Conservation (phyloP, 2,113 vertebrate species). For the Ardeotis arabs region DNA sequence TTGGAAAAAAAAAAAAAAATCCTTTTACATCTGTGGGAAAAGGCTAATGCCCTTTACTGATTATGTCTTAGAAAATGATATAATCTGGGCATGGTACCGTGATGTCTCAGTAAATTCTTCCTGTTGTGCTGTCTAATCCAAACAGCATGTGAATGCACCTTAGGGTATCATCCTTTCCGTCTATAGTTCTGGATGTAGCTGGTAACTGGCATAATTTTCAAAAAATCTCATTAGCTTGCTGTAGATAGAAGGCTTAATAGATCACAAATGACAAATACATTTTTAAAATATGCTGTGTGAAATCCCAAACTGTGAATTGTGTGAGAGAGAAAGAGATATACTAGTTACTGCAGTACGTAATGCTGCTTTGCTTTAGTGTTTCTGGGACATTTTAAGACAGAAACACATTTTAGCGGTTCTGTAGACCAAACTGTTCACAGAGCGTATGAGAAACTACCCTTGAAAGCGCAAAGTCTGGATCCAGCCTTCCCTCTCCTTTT, state of each 20-base stretch:
- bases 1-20: neutral
- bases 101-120: neutral
- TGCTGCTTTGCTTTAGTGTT: neutral
- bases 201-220: neutral
- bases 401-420: neutral
- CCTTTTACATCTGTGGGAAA: neutral
- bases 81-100: neutral
- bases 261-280: slow-evolving; percentile 9
- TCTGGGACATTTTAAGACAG: neutral
- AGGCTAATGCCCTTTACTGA: neutral
- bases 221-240: slow-evolving; percentile 12
- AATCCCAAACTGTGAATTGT: neutral
- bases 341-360: neutral
- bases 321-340: neutral
- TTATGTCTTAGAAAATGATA: neutral
- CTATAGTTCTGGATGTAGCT: neutral
- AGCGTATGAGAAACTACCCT: neutral
- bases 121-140: neutral
- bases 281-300: neutral
- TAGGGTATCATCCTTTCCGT: neutral
- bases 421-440: neutral
- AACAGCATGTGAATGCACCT: neutral
- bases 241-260: neutral
- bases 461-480: neutral
- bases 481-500: neutral